Conservation (phyloP, 2,797 vertebrate species). For the Bradypodion ventrale region DNA sequence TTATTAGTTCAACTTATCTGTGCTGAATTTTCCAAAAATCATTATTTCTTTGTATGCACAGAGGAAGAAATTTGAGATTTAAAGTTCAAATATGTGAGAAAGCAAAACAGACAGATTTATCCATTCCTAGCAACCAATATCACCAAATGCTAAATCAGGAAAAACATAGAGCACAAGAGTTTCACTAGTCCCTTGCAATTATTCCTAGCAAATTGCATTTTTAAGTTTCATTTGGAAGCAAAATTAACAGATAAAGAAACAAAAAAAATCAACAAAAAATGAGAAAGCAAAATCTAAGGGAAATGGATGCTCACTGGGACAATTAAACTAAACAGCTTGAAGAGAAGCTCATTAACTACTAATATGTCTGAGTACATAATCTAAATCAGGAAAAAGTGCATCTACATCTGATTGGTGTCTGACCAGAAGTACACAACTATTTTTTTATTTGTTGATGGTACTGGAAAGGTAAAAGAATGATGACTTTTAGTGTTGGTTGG, state of each 20-base stretch:
- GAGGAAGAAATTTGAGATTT: no score
- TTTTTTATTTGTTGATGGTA: neutral
- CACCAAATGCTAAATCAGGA: neutral
- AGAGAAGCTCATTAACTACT: neutral
- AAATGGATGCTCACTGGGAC: neutral
- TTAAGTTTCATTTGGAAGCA: neutral
- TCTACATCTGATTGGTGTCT: neutral
- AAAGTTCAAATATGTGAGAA: no score
- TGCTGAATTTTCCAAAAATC: no score
- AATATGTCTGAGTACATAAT: neutral
- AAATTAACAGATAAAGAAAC: neutral
- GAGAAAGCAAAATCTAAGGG: neutral
- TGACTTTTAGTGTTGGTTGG: neutral
- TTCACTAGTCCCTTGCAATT: neutral
- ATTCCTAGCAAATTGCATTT: neutral
- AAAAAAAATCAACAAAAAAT: neutral
- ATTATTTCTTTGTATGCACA: no score
- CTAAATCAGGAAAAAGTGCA: neutral
- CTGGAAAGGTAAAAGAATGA: neutral
- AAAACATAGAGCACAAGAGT: neutral
- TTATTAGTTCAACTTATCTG: no score
- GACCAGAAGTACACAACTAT: neutral
- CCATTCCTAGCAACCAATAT: neutral
- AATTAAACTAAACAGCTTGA: neutral
- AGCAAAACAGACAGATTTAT: no score